Percentiles rank a stretch among this genome's conserved stretches.
Evolutionary conservation across 2,113 vertebrate species (phyloP).

Genomic region (Microcebus jonahi): DNA sequence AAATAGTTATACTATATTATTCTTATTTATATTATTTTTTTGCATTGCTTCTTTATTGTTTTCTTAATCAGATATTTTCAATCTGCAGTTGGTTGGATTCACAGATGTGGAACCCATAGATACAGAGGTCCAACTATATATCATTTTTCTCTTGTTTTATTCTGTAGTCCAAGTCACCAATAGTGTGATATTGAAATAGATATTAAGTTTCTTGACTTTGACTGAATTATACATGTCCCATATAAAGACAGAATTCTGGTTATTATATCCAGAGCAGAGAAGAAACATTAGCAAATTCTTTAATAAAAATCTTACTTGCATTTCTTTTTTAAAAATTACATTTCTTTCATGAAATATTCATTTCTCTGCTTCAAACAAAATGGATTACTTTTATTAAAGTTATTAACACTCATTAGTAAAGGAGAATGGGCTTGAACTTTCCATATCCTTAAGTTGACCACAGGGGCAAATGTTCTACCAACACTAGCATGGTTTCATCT

Average conservation of each 20-base stretch:
- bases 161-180: constrained; percentile 41
- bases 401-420: constrained; percentile 57
- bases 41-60: not conserved
- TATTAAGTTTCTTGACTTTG: constrained; percentile 65
- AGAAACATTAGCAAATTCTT: constrained; percentile 37
- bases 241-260: not conserved
- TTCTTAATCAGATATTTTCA: not conserved
- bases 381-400: constrained; percentile 50
- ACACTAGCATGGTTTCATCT: not conserved
- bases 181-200: not conserved
- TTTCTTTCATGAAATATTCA: constrained; percentile 34
- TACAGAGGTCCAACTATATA: not conserved
- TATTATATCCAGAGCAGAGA: constrained; percentile 39
- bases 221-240: constrained; percentile 67
- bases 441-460: not conserved
- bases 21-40: not conserved
- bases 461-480: not conserved
- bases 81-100: not conserved
- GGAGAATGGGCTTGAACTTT: constrained; percentile 40
- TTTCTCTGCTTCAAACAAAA: constrained; percentile 51
- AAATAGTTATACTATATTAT: not conserved
- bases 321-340: constrained; percentile 11
- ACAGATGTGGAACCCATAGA: not conserved
- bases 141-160: not conserved
- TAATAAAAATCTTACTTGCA: constrained; percentile 53